Evolutionary conservation across 2,797 vertebrate species (phyloP), one percentile per base, ranked within the genome.

Genomic region (Enteromius unitaeniatus): DNA sequence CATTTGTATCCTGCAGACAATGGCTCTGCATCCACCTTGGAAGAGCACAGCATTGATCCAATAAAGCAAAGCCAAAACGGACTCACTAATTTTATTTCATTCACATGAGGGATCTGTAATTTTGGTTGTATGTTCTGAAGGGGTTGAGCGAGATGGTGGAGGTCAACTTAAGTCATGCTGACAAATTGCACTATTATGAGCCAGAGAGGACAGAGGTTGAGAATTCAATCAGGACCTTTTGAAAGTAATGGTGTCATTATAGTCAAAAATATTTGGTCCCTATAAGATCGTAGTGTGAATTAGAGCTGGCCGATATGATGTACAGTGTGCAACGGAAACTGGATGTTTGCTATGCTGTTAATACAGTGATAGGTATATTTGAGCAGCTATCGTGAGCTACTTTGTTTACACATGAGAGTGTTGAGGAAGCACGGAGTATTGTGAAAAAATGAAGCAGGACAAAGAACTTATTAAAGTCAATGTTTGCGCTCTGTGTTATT

Each of bases 1-100:
- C 87, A 93, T 92, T 92, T 93, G 90, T 92, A 92, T 92, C 85
- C 83, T 90, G 91, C 91, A 93, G 92, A 89, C 90, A 92, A 91
- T 89, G 88, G 86, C 87, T 76, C 79, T 89, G 91, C 89, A 87
- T 91, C 88, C 49, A 87, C 87, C 88, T 89, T 86, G 85, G 90
- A 91, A 90, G 89, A 93, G 91, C 90, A 89, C 87, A 72, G 67
- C 88, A 94, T 94, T 89, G 93, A 95, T 94, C 88, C 85, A 88
- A 55, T 83, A 87, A 88, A 83, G 85, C 77, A 81, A 89, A 88
- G 86, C 40, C 87, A 84, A 72, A 76, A 40, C 72, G 85, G 85
- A 85, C 88, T 78, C 3, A 21, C 40, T 83, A 82, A 74, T 85
- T 85, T 74, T 88, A 88, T 88, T 82, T 77, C 53, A 11, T 23